A percentile compares a stretch with the other conserved stretches of the same genome.
These are phyloP conservation scores for Nycticebus coucang DNA, from an alignment of 2,113 vertebrate genomes.

Conservation along the genomic window DNA sequence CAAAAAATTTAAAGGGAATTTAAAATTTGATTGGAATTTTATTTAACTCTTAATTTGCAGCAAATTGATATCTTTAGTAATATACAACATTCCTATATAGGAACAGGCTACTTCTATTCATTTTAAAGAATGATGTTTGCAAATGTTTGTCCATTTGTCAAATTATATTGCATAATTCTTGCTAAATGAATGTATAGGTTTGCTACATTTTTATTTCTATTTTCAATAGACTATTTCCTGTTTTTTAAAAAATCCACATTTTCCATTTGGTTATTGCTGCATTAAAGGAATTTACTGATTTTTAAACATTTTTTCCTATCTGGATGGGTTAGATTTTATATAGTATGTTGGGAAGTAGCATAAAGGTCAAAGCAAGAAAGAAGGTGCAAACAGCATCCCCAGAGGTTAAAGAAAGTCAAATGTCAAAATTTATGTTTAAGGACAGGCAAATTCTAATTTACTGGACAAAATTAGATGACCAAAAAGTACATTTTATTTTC, in stretches of 20 bases:
- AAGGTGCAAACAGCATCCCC: neutral
- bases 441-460: slow-evolving; percentile 28
- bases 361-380: neutral
- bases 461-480: slow-evolving; percentile 13
- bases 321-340: neutral
- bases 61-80: neutral
- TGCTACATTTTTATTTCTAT: slow-evolving; percentile 3
- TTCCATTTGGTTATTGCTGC: neutral
- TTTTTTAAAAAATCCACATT: neutral
- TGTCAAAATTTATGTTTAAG: neutral
- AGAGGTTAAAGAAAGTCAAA: neutral
- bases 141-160: slow-evolving; percentile 31
- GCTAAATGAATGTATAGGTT: neutral
- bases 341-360: neutral
- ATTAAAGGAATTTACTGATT: neutral
- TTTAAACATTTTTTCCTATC: neutral
- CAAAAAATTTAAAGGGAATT: neutral
- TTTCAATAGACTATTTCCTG: neutral
- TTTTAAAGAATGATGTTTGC: too few species aligned
- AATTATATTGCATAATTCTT: slow-evolving; percentile 27
- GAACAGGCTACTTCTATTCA: neutral
- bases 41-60: neutral
- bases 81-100: slow-evolving; percentile 17
- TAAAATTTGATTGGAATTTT: slow-evolving; percentile 19
- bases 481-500: slow-evolving; percentile 51